These are phyloP conservation scores for Globodera ellingtonae DNA, from an alignment of 1,140 invertebrate genomes.

Conservation along the genomic window DNA sequence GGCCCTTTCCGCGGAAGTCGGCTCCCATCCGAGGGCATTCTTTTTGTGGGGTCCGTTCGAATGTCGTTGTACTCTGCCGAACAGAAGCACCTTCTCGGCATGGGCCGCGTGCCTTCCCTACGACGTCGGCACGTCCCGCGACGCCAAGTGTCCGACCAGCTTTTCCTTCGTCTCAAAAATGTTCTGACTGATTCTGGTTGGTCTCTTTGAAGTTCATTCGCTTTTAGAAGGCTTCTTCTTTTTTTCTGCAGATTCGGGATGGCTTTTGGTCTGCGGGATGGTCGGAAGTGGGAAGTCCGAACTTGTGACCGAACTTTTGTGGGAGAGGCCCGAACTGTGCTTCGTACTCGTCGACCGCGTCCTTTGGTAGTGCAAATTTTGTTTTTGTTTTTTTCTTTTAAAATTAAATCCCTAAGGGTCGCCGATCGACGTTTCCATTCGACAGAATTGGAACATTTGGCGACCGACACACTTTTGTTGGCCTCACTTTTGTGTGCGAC, in stretches of 20 bases:
- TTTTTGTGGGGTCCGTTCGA: too few relatives aligned
- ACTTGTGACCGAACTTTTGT: conserved; percentile 10
- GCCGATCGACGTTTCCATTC: not conserved
- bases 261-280: conserved; percentile 25
- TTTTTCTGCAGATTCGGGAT: not conserved
- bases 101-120: conserved; percentile 14
- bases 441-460: not conserved
- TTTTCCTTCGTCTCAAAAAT: conserved; percentile 2
- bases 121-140: conserved; percentile 12
- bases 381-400: not conserved
- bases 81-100: conserved; percentile 15
- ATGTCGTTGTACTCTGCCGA: conserved; percentile 12
- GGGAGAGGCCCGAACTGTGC: conserved; percentile 20
- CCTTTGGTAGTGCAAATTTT: conserved; percentile 18
- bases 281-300: conserved; percentile 17
- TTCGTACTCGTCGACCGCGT: conserved; percentile 19
- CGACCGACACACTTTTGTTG: not conserved
- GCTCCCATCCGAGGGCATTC: too few relatives aligned
- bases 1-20: too few relatives aligned
- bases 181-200: conserved; percentile 7
- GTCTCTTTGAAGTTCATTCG: not conserved
- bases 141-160: not conserved
- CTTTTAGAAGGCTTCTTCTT: not conserved
- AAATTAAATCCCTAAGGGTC: not conserved
- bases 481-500: not conserved